Evolutionary conservation across 2,888 invertebrate species (phyloP), one percentile per base, ranked within the genome.

Genomic region (Abrostola triplasia): DNA sequence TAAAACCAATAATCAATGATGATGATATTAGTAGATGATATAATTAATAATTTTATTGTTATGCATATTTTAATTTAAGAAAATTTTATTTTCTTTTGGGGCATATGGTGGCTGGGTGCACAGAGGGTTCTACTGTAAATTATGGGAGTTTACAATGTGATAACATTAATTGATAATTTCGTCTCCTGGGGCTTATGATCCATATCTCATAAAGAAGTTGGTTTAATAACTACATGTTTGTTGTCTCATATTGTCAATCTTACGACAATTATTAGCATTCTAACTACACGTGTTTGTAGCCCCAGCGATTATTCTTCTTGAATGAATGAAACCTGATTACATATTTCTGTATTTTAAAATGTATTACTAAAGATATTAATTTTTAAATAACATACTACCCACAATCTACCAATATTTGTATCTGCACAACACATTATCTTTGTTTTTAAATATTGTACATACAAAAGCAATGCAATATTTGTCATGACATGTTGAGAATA

Each of bases 11-110:
- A 6, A 69, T 84, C 12, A 88, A 82, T 63, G 87, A 89, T 57
- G 89, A 89, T 67, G 82, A 89, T 74, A 86, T 92, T 64, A 90
- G 87, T 78, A 90, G 92, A 79, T 92, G 87, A 90, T 82, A 70
- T 44, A 57, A 41, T 56, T 37, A 53, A n/a, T 49, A 51, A 42
- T 9, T 40, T 4, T 58, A 37, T 59, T 35, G 37, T 48, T 55
- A 50, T 11, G 62, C 36, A 40, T 62, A 55, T 60, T 70, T 50
- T 69, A 38, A 42, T 60, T 54, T 47, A 64, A 57, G 50, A 58
- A 70, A 71, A 54, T 37, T 35, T 58, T 5, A 64, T 70, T 72
- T 72, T 75, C 70, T 51, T 59, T 40, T 44, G 59, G 59, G 38
- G 68, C 42, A 38, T 47, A 47, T 47, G 71, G 71, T 73, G 71